Base-by-base conservation (phyloP, 2,888 invertebrate species). In the Kryphioiulus occultus region DNA sequence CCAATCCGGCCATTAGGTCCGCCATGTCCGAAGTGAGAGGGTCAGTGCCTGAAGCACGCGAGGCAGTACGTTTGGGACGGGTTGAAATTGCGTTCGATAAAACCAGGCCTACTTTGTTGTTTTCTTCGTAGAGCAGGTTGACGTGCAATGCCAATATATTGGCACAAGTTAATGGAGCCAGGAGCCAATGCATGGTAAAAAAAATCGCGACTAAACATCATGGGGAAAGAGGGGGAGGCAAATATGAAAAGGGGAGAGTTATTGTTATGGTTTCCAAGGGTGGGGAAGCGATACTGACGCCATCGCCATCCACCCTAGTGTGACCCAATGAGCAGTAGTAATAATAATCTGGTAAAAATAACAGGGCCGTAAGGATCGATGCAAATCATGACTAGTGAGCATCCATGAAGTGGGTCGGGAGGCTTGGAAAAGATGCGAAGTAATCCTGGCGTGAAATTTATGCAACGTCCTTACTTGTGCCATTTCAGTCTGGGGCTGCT, bases 161-260 rank as follows among this genome's bases (percentile, higher is more conserved):
- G 78, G 78, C 78, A 15, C 78, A 78, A 78, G 78, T 78, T 78
- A 78, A 78, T 78, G 78, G 78, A 78, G 78, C 78, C 78, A 78
- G 78, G 78, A 78, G 78, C 78, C 78, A 78, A 78, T 30, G 30
- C 78, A 30, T 15, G 30, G 30, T 53, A 4, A 10, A 68, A 68
- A 78, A 78, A 78, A 78, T 30, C 68, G 26, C 78, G 30, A 78
- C 78, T 78, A 78, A 78, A 78, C 78, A 78, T 78, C 78, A 26
- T 78, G 78, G 68, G 68, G 68, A 30, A 78, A 78, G 12, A 78
- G 15, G 30, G 78, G 78, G 78, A 78, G 78, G 78, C 26, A 78
- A 78, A 68, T 78, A 78, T 78, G 78, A 78, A 78, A 78, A 30
- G 26, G 78, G 26, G 15, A 30, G 78, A 78, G 78, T 78, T 78